Percentiles rank a stretch among this genome's conserved stretches.
These are phyloP conservation scores for Eupithecia dodoneata DNA, from an alignment of 2,888 invertebrate genomes.

Conservation along the genomic window DNA sequence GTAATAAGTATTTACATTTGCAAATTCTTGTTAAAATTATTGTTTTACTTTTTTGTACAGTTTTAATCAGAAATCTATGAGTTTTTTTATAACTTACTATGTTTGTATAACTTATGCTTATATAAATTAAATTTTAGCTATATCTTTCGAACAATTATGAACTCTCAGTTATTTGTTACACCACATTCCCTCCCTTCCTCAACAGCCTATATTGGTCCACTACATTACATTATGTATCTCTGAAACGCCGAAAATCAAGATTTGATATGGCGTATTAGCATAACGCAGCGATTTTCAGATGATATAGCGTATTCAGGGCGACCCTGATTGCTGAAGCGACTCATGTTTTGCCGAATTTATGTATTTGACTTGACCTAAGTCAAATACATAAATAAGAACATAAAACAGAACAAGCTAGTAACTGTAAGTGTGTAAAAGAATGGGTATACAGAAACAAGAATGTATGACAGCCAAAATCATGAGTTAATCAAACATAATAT, in stretches of 20 bases:
- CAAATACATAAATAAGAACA: not conserved
- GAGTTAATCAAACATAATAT: too few species aligned
- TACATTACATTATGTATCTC: not conserved
- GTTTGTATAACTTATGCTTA: not conserved
- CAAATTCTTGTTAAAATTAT: not conserved
- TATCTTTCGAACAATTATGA: not conserved
- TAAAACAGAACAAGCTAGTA: not conserved
- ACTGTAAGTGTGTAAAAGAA: not conserved
- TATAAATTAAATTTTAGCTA: not conserved
- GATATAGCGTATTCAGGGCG: constrained; percentile 49
- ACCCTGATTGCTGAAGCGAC: constrained; percentile 27
- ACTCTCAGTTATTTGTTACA: not conserved
- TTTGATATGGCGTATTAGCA: constrained; percentile 42
- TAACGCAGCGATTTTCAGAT: constrained; percentile 46
- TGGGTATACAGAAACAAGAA: not conserved
- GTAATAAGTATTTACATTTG: not conserved
- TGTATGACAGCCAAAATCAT: not conserved
- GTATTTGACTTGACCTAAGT: not conserved
- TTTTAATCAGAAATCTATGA: not conserved
- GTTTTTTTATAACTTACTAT: not conserved
- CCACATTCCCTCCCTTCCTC: too few species aligned
- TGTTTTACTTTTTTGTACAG: not conserved
- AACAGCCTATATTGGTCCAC: too few species aligned
- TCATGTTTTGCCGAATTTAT: constrained; percentile 26
- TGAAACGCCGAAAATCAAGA: not conserved